Conservation (phyloP, 1,140 invertebrate species). For the Habropoda laboriosa region DNA sequence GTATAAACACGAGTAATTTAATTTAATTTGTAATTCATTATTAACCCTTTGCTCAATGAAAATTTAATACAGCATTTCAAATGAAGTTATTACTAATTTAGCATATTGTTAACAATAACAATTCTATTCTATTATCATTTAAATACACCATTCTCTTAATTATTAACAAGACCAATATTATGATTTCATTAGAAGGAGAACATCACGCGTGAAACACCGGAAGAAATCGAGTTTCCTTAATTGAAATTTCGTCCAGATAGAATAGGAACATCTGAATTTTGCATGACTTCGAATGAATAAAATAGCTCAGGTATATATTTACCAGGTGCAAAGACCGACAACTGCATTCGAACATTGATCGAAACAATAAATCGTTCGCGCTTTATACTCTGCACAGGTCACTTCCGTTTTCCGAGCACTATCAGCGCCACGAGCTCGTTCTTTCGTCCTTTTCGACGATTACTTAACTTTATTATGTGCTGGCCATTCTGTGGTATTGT, state of each 20-base stretch:
- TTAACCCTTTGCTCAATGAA: too few relatives aligned
- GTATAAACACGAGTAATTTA: background rate
- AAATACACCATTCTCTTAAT: too few relatives aligned
- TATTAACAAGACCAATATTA: too few relatives aligned
- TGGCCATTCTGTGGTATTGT: constrained; percentile 18
- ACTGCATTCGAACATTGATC: background rate
- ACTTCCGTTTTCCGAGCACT: constrained; percentile 16
- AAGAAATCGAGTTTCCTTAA: background rate
- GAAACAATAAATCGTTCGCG: constrained; percentile 19
- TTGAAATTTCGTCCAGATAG: background rate
- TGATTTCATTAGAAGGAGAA: too few relatives aligned
- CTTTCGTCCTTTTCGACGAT: constrained; percentile 30
- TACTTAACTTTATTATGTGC: constrained; percentile 40
- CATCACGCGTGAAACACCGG: too few relatives aligned
- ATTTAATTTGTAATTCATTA: too few relatives aligned
- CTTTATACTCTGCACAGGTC: constrained; percentile 16
- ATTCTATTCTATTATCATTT: too few relatives aligned
- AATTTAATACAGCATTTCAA: too few relatives aligned
- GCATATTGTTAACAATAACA: too few relatives aligned
- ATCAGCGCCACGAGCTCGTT: constrained; percentile 17
- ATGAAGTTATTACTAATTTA: too few relatives aligned
- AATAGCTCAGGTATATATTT: constrained; percentile 1
- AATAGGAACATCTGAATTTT: background rate
- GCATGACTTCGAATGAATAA: background rate
- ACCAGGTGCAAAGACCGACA: background rate